Evolutionary conservation across 2,797 vertebrate genomes (phyloP), one percentile per base, ranked within the genome.

Genomic region (Iguana delicatissima): DNA sequence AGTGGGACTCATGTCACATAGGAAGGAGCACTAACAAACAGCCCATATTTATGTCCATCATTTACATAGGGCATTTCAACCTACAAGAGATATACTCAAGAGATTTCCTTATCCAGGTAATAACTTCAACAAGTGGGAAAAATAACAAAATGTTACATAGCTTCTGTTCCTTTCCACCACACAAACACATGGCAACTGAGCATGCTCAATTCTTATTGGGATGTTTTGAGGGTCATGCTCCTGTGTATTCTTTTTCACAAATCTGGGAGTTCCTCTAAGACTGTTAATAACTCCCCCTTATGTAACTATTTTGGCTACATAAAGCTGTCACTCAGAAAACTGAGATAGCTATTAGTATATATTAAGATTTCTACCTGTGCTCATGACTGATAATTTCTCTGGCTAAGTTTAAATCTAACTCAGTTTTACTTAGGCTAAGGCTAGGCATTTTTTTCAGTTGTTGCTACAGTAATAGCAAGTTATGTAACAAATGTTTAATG

Each of bases 31-130:
- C 67, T 72, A 72, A 72, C 2, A 52, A 55, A 73, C 67, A 55
- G 10, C 29, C n/a, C n/a, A 55, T 35, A 50, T 73, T 57, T 85
- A n/a, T 57, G 22, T 12, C 69, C 50, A 38, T 20, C n/a, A n/a
- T 35, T n/a, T 18, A 50, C 24, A 69, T 50, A 46, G 83, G 32
- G 32, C 29, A 50, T 50, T 69, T 10, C 29, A 85, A 85, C 8
- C 16, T 72, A 46, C 50, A 86, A 92, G 90, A 59, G 35, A 91
- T 67, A 38, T 95, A 69, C 62, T 93, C 82, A 84, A 77, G 26
- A 7, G 64, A 72, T 87, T 86, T 84, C 62, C 80, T 88, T 88
- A 92, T 38, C 82, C 50, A 74, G 80, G 91, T 57, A 88, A 80
- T 89, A 64, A 42, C 29, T 42, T 72, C 62, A 84, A 38, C 35